phyloP scores from a whole-genome alignment of 92 coral and sea anemone species.

The Bergia puertoricense region DNA sequence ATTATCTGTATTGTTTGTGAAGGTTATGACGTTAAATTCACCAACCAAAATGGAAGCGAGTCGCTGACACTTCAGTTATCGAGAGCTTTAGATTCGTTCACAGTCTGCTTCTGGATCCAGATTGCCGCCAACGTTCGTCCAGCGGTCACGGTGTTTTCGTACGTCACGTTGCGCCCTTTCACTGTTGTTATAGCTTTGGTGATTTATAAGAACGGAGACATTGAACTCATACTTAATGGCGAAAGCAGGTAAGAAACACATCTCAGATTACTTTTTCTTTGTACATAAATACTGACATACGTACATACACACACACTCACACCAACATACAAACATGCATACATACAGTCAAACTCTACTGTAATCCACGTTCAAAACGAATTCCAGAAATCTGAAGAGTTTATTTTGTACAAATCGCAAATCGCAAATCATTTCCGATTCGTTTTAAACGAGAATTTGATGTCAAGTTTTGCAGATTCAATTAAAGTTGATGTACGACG shows the following conservation, averaged over 20 bases:
- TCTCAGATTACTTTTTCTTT: too few relatives aligned
- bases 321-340: too few relatives aligned
- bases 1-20: not conserved
- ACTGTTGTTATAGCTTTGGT: not conserved
- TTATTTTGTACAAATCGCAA: too few relatives aligned
- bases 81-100: conserved; percentile 16
- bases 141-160: conserved; percentile 24
- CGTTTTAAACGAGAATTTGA: too few relatives aligned
- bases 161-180: not conserved
- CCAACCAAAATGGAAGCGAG: not conserved
- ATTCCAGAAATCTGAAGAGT: too few relatives aligned
- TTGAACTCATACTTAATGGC: conserved; percentile 1
- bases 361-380: too few relatives aligned
- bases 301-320: too few relatives aligned
- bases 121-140: not conserved
- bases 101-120: conserved; percentile 39
- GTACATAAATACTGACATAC: not conserved
- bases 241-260: not conserved
- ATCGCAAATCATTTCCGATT: too few relatives aligned
- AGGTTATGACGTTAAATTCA: conserved; percentile 36
- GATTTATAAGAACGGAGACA: not conserved
- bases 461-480: too few relatives aligned
- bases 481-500: too few relatives aligned
- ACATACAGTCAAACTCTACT: too few relatives aligned
- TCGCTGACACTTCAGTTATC: not conserved